Evolutionary conservation across 2,888 invertebrate species (phyloP).

Genomic region (Papilio demoleus): DNA sequence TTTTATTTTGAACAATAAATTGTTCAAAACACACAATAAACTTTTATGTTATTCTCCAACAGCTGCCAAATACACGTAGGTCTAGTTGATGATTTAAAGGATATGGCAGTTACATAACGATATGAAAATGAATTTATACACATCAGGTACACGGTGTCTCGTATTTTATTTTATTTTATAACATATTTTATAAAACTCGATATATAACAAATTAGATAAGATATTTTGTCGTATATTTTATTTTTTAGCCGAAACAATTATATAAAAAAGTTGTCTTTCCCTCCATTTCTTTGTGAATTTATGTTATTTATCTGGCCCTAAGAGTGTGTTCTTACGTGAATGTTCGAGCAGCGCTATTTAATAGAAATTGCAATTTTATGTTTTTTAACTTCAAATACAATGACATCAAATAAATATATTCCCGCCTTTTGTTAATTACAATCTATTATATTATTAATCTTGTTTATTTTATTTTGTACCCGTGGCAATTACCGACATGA

Average conservation of each 20-base stretch:
- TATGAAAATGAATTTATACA: constrained; percentile 24
- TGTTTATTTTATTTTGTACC: no score
- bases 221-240: no score
- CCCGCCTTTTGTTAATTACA: no score
- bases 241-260: neutral
- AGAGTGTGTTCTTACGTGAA: neutral
- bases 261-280: no score
- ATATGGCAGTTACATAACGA: constrained; percentile 34
- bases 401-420: no score
- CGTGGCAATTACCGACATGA: no score
- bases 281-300: no score
- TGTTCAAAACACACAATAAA: constrained; percentile 1
- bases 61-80: constrained; percentile 28
- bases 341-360: neutral
- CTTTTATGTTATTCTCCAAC: constrained; percentile 9
- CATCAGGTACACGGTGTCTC: constrained; percentile 33
- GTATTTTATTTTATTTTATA: neutral
- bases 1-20: neutral
- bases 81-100: neutral
- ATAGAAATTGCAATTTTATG: no score
- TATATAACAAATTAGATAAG: neutral
- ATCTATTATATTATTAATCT: no score
- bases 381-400: no score
- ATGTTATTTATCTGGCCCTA: neutral
- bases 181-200: constrained; percentile 8